Evolutionary conservation across 2,113 vertebrate genomes (phyloP), one percentile per base, ranked within the genome.

Genomic region (Chloropsis cyanopogon): DNA sequence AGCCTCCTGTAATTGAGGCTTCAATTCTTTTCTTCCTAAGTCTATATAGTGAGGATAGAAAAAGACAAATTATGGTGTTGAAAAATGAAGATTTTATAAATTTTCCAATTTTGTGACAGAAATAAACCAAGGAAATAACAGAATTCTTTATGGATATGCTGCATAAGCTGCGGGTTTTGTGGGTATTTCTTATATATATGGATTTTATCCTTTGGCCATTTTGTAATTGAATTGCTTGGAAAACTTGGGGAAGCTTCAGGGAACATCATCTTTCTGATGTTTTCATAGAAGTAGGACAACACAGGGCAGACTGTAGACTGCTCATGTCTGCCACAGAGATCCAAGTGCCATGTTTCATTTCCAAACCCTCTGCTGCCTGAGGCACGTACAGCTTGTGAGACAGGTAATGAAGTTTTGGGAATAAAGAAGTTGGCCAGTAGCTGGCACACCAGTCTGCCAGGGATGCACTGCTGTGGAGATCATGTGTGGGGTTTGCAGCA

Each of bases 51-150:
- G 56, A 65, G 49, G 56, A 82, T 29, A 92, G 84, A 77, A 68
- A 86, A 95, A 96, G 95, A 93, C 33, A 96, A 97, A 97, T 97
- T 81, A 94, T 24, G 69, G 77, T 60, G 50, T 79, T 94, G 93
- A 92, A 96, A 94, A 96, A 92, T 84, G 86, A 97, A 82, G 47
- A 47, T 95, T 96, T 96, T 88, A 86, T 59, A 96, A 84, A 80
- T 96, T 94, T 95, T 84, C 73, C 82, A 54, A 42, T 57, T 92
- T 84, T 91, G 65, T 96, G 96, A 92, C 64, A 89, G 75, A 89
- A 94, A 65, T 92, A 95, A 96, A 96, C 60, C 75, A 79, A 78
- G 65, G 63, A 77, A 92, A 91, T 81, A 28, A 18, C 92, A 95
- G 82, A 96, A 96, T 97, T 65, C 91, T 97, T 96, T 87, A 96